These are phyloP conservation scores for Nycticorax nycticorax DNA, from an alignment of 2,113 vertebrate genomes.

Conservation along the genomic window DNA sequence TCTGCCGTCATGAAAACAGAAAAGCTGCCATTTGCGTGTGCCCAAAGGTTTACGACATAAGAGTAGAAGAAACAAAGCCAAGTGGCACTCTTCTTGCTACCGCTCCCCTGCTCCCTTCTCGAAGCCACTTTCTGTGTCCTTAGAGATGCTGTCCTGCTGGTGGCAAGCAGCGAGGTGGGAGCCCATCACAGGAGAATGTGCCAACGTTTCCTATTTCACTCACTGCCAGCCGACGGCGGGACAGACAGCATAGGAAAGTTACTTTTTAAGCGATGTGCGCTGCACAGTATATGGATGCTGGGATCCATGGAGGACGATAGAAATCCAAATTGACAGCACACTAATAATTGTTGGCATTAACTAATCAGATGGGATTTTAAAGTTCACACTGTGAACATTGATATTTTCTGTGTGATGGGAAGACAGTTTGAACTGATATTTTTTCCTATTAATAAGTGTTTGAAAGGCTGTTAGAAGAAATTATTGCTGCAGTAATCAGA, in stretches of 20 bases:
- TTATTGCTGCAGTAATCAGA: conserved; percentile 71
- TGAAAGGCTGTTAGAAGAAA: conserved; percentile 74
- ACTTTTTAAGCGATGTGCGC: not conserved
- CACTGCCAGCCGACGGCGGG: not conserved
- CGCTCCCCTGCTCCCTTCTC: not conserved
- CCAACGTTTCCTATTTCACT: not conserved
- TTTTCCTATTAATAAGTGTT: conserved; percentile 61
- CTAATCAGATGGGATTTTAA: conserved; percentile 44
- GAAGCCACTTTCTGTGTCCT: not conserved
- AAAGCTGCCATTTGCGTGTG: not conserved
- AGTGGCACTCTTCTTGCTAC: not conserved
- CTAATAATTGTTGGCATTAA: conserved; percentile 7
- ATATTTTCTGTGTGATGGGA: conserved; percentile 43
- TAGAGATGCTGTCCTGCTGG: not conserved
- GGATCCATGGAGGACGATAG: not conserved
- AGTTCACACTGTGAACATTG: conserved; percentile 49
- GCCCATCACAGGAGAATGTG: not conserved
- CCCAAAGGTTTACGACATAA: not conserved
- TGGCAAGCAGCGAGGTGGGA: not conserved
- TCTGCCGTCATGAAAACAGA: not conserved
- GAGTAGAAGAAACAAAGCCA: not conserved
- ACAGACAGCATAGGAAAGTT: not conserved
- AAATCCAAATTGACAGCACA: not conserved
- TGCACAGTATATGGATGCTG: not conserved
- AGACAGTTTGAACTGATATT: conserved; percentile 40